Evolutionary conservation across 2,888 invertebrate species (phyloP).

Genomic region (Euspilapteryx auroguttella): DNA sequence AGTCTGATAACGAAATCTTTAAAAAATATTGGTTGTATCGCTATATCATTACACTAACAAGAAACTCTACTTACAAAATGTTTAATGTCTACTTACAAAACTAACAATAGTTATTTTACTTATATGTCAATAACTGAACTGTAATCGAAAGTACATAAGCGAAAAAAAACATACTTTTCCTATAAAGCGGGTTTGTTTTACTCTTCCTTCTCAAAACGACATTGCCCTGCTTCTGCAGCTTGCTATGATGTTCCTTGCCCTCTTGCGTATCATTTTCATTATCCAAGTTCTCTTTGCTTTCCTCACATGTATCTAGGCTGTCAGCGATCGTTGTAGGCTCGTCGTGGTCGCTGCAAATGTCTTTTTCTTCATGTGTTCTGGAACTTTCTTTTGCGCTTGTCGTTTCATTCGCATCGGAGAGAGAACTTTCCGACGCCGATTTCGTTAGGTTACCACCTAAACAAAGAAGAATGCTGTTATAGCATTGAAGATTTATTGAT

Average conservation of each 20-base stretch:
- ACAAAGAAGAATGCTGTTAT: too few relatives aligned
- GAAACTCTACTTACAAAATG: too few relatives aligned
- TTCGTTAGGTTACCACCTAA: constrained; percentile 67
- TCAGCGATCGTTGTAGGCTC: constrained; percentile 14
- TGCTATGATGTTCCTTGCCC: constrained; percentile 13
- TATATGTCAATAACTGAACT: too few relatives aligned
- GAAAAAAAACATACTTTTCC: constrained; percentile 74
- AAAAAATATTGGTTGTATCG: too few relatives aligned
- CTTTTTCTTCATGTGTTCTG: constrained; percentile 71
- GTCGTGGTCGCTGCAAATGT: constrained; percentile 64
- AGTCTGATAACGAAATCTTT: too few relatives aligned
- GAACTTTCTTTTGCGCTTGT: constrained; percentile 71
- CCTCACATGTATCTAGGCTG: constrained; percentile 28
- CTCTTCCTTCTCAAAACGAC: constrained; percentile 65
- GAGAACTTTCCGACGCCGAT: constrained; percentile 87
- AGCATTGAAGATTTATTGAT: too few relatives aligned
- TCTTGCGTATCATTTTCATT: constrained; percentile 19
- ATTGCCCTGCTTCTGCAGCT: constrained; percentile 48
- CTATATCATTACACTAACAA: too few relatives aligned
- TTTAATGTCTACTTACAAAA: too few relatives aligned
- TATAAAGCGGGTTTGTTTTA: constrained; percentile 66
- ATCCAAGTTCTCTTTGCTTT: constrained; percentile 25
- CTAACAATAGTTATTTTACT: too few relatives aligned
- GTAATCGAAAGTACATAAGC: constrained; percentile 15
- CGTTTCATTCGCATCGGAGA: constrained; percentile 73